Conservation (phyloP, 2,888 invertebrate genomes). For the Marronus borbonicus region DNA sequence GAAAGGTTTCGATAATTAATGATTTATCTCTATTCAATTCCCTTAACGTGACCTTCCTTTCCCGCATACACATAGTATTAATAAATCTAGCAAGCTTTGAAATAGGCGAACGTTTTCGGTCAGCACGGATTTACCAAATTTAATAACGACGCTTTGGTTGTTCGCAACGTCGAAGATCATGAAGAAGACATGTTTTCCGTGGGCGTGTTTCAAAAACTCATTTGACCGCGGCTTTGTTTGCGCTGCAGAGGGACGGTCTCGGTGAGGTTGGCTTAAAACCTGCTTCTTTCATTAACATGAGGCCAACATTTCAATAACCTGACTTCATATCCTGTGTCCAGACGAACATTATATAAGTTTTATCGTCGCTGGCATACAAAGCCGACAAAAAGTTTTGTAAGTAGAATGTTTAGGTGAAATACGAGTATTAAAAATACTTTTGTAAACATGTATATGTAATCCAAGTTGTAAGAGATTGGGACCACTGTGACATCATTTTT, state of each 20-base stretch:
- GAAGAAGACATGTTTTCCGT: slow-evolving; percentile 56
- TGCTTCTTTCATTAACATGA: slow-evolving; percentile 69
- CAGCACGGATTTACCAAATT: slow-evolving; percentile 42
- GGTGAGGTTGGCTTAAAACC: slow-evolving; percentile 65
- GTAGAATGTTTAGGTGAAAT: slow-evolving; percentile 9
- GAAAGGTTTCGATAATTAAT: background rate
- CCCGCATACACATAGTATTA: background rate
- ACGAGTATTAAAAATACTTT: slow-evolving; percentile 10
- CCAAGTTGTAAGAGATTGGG: too few relatives aligned
- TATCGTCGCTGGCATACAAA: slow-evolving; percentile 19
- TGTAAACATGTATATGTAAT: background rate
- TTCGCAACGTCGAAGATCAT: slow-evolving; percentile 32
- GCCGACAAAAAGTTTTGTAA: slow-evolving; percentile 15
- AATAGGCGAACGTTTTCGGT: slow-evolving; percentile 6
- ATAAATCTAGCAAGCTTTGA: slow-evolving; percentile 5
- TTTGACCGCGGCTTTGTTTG: slow-evolving; percentile 68
- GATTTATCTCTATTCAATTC: background rate
- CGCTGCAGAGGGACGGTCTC: slow-evolving; percentile 57
- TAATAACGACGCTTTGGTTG: slow-evolving; percentile 38
- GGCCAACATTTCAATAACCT: slow-evolving; percentile 69
- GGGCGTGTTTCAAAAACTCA: slow-evolving; percentile 67
- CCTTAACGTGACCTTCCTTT: background rate
- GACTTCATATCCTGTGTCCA: slow-evolving; percentile 65
- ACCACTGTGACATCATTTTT: too few relatives aligned
- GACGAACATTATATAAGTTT: slow-evolving; percentile 54